A percentile compares a stretch with the other conserved stretches of the same genome.
Conservation (phyloP, 2,797 vertebrate genomes). For the Mormyrops boulengeri region DNA sequence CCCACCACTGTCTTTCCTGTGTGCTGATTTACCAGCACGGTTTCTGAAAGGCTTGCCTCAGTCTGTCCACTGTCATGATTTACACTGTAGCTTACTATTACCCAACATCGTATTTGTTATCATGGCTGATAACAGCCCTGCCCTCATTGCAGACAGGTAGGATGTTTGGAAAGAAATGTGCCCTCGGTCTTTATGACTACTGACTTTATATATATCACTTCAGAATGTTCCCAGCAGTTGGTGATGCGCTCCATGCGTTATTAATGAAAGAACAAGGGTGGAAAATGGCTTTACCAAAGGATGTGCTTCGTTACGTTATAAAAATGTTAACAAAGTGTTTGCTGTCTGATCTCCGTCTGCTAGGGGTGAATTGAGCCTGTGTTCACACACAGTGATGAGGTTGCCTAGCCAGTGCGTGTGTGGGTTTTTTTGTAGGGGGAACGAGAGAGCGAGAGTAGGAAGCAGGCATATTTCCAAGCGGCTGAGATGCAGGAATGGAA, state of each 20-base stretch:
- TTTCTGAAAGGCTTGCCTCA: background rate
- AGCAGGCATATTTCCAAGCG: background rate
- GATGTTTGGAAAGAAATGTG: background rate
- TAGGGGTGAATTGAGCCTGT: background rate
- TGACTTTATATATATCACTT: background rate
- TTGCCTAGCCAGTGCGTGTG: background rate
- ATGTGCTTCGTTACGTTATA: background rate
- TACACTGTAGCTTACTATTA: background rate
- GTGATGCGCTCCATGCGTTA: background rate
- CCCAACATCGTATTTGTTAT: background rate
- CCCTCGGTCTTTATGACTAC: background rate
- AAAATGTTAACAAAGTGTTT: background rate
- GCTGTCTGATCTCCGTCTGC: background rate
- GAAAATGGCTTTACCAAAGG: background rate
- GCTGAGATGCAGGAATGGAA: background rate
- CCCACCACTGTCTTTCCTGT: background rate
- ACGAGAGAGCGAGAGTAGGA: background rate
- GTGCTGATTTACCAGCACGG: background rate
- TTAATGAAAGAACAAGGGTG: background rate
- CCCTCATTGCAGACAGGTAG: background rate
- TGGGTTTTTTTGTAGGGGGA: background rate
- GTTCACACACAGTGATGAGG: background rate
- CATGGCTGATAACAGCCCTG: background rate
- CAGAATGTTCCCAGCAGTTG: background rate
- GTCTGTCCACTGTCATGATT: background rate